Conservation (phyloP, 1,140 invertebrate genomes). For the Proctacanthus coquilletti region DNA sequence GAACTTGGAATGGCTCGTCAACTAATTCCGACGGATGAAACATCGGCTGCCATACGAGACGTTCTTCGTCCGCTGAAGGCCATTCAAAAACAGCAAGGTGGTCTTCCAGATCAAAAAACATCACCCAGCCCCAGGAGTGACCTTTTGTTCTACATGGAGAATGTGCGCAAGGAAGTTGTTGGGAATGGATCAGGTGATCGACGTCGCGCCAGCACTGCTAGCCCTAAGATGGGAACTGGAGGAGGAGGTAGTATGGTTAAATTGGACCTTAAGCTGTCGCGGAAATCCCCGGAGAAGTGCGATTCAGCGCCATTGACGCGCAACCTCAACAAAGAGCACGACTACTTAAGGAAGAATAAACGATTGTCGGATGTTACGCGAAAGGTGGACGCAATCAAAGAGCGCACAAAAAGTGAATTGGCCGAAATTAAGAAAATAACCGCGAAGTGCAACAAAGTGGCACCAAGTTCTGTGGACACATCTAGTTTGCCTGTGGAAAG, state of each 20-base stretch:
- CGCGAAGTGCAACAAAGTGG: slow-evolving; percentile 10
- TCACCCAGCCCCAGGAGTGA: slow-evolving; percentile 13
- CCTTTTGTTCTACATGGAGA: slow-evolving; percentile 29
- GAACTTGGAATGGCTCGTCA: slow-evolving; percentile 25
- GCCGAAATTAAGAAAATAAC: slow-evolving; percentile 21
- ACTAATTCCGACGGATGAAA: slow-evolving; percentile 28
- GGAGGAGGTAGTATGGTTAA: background rate
- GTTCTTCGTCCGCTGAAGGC: slow-evolving; percentile 9
- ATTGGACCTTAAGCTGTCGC: background rate
- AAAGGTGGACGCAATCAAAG: slow-evolving; percentile 16
- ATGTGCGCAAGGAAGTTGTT: slow-evolving; percentile 19
- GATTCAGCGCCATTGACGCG: background rate
- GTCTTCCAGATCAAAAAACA: background rate
- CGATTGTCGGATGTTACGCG: slow-evolving; percentile 11
- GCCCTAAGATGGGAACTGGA: slow-evolving; percentile 4
- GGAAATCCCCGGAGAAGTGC: slow-evolving; percentile 6
- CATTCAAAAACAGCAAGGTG: background rate
- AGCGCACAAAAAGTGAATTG: slow-evolving; percentile 23
- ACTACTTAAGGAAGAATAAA: slow-evolving; percentile 2
- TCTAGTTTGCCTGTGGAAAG: no score
- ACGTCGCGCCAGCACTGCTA: slow-evolving; percentile 8
- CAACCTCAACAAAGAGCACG: background rate
- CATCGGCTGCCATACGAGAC: slow-evolving; percentile 14
- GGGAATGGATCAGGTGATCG: slow-evolving; percentile 9
- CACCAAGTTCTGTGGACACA: background rate